Evolutionary conservation across 2,797 vertebrate species (phyloP).

Genomic region (Pyrocephalus nanus): DNA sequence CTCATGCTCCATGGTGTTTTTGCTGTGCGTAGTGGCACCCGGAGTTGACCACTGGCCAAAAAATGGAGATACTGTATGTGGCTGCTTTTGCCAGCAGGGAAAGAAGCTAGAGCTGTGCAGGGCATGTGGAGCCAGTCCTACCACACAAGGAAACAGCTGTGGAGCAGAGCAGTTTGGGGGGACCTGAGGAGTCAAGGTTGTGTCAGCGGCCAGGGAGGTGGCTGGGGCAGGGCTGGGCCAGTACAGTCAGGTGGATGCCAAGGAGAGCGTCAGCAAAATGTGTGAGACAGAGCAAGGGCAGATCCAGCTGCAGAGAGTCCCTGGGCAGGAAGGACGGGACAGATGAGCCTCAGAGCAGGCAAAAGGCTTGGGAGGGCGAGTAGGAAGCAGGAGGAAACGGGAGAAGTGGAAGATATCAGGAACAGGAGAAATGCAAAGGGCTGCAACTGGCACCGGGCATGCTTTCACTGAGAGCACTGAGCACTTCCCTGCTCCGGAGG

Average conservation of each 20-base stretch:
- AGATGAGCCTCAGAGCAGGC: neutral
- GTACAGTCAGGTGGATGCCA: neutral
- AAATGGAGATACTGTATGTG: neutral
- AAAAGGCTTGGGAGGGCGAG: neutral
- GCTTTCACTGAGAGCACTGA: neutral
- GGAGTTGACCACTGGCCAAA: accelerated
- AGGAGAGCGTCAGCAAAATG: neutral
- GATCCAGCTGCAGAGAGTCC: neutral
- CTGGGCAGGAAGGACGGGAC: neutral
- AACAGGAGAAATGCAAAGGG: accelerated
- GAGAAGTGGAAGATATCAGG: neutral
- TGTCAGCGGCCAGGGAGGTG: accelerated
- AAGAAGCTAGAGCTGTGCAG: neutral
- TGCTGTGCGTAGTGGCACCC: neutral
- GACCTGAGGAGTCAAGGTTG: neutral
- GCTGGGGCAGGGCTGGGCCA: neutral
- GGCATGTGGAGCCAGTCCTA: neutral
- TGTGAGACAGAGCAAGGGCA: neutral
- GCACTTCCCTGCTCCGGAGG: accelerated
- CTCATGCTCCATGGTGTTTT: neutral
- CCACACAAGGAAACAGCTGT: neutral
- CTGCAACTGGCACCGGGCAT: neutral
- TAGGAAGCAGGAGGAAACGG: neutral
- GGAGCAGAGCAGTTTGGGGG: neutral
- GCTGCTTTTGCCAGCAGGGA: neutral